Percentiles rank a stretch among this genome's conserved stretches.
phyloP scores from a whole-genome alignment of 35 echinoderm and acorn worm genomes.

The Amphiura filiformis region DNA sequence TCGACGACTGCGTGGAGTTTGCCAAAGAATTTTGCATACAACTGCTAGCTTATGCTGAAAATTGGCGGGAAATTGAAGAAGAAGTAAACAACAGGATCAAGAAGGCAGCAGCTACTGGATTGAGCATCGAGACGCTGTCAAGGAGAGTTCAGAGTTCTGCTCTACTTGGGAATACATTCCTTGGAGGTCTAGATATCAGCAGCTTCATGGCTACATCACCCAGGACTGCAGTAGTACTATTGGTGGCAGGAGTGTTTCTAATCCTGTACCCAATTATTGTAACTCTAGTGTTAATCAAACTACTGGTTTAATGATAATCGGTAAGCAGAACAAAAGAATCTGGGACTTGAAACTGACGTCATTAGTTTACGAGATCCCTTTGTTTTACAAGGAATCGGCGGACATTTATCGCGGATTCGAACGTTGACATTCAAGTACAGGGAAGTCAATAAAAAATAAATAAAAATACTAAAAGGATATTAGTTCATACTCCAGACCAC shows the following conservation, averaged over 20 bases:
- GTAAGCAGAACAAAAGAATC: too few species aligned
- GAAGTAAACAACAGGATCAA: slow-evolving; percentile 22
- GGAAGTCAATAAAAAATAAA: too few species aligned
- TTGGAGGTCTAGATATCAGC: slow-evolving; percentile 25
- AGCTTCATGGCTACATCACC: slow-evolving; percentile 12
- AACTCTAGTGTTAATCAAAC: not conserved
- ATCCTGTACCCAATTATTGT: not conserved
- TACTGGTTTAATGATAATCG: not conserved
- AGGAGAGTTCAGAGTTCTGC: slow-evolving; percentile 57
- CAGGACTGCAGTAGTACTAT: not conserved
- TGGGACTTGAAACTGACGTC: too few species aligned
- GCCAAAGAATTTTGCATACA: slow-evolving; percentile 51
- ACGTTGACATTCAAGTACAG: too few species aligned
- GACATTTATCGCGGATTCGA: too few species aligned
- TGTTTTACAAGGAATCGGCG: too few species aligned
- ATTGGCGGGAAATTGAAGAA: slow-evolving; percentile 36
- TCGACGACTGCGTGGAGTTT: slow-evolving; percentile 69
- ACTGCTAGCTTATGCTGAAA: slow-evolving; percentile 33
- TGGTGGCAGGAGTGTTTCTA: not conserved
- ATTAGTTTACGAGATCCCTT: too few species aligned
- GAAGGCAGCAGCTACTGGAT: slow-evolving; percentile 33
- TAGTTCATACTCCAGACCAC: too few species aligned
- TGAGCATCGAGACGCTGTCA: slow-evolving; percentile 39
- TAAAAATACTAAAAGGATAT: too few species aligned
- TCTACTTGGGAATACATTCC: slow-evolving; percentile 23